phyloP scores from a whole-genome alignment of 2,797 vertebrate species.

The Hirundo rustica region DNA sequence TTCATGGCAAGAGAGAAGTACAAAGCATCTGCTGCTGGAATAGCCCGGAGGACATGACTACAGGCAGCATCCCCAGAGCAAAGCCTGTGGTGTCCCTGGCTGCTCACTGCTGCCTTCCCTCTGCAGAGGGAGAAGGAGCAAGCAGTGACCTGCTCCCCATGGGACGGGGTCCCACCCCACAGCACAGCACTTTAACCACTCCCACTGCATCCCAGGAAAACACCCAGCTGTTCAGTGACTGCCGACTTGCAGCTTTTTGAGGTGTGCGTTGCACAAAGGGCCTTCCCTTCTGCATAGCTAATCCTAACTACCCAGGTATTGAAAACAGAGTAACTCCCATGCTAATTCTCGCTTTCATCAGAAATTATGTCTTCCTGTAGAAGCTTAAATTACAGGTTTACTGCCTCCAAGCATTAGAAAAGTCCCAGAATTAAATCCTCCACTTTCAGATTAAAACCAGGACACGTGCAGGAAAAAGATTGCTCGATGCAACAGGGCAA shows the following conservation, averaged over 20 bases:
- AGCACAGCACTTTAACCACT: background rate
- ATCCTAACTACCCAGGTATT: background rate
- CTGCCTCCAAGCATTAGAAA: background rate
- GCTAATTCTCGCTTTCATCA: background rate
- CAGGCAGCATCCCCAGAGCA: background rate
- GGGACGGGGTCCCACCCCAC: background rate
- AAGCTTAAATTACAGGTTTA: conserved; percentile 52
- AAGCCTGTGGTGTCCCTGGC: background rate
- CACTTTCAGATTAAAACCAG: background rate
- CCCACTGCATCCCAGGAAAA: background rate
- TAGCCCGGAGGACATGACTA: background rate
- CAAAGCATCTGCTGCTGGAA: background rate
- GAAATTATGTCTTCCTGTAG: conserved; percentile 1
- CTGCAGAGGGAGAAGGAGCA: background rate
- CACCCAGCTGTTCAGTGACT: background rate
- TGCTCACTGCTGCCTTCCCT: background rate
- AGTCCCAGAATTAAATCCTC: background rate
- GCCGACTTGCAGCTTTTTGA: background rate
- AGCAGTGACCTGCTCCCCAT: accelerated
- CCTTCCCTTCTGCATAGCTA: background rate
- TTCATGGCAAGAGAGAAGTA: background rate
- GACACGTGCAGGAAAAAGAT: background rate
- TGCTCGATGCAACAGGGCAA: background rate
- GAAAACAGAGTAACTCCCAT: background rate
- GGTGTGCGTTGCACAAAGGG: background rate